Evolutionary conservation across 2,888 invertebrate genomes (phyloP).

Genomic region (Melanchra persicariae): DNA sequence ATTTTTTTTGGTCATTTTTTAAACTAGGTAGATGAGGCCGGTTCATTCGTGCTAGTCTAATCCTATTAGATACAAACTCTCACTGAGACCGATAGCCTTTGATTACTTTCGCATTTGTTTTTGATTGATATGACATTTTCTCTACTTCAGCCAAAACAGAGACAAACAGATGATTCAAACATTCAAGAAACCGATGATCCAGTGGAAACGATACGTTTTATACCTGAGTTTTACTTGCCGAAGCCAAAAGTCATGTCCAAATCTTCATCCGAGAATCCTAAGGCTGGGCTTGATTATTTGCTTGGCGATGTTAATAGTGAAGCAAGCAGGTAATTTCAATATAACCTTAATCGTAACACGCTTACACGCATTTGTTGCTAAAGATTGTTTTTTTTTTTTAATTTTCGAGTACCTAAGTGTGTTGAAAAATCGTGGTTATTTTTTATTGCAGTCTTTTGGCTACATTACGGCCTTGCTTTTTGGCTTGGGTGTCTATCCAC

Average conservation of each 20-base stretch:
- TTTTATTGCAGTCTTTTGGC: background rate
- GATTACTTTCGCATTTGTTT: too few species aligned
- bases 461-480: background rate
- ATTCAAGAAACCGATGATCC: background rate
- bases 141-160: background rate
- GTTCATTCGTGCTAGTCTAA: too few species aligned
- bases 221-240: conserved; percentile 77
- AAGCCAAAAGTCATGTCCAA: conserved; percentile 72
- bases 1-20: too few species aligned
- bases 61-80: too few species aligned
- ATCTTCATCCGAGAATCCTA: conserved; percentile 75
- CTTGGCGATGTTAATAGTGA: conserved; percentile 75
- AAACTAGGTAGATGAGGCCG: too few species aligned
- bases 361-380: too few species aligned
- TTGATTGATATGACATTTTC: background rate
- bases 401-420: too few species aligned
- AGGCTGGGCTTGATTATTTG: conserved; percentile 63
- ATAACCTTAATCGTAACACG: background rate
- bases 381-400: too few species aligned
- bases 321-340: conserved; percentile 72
- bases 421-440: background rate
- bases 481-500: too few species aligned
- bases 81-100: too few species aligned
- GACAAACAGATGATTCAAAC: background rate
- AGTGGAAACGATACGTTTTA: conserved; percentile 60